A percentile compares a stretch with the other conserved stretches of the same genome.
These are phyloP conservation scores for Tryphoninae sp. DNA, from an alignment of 2,888 invertebrate species.

Conservation along the genomic window DNA sequence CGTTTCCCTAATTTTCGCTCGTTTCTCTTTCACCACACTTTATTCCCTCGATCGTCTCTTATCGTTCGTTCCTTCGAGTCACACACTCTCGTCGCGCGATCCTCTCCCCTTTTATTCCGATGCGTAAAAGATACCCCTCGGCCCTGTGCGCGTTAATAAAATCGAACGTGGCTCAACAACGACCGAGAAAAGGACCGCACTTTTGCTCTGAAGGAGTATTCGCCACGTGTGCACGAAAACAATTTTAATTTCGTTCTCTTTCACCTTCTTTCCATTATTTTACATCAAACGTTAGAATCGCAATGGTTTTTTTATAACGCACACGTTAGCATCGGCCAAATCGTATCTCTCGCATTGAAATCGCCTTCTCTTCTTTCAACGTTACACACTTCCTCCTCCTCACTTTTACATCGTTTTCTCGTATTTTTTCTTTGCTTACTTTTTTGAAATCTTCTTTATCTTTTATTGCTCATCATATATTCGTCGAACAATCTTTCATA, in stretches of 20 bases:
- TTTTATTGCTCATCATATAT: constrained; percentile 14
- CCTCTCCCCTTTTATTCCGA: not conserved
- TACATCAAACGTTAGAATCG: not conserved
- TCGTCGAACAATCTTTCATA: constrained; percentile 1
- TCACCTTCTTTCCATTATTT: not conserved
- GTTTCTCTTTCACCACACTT: not conserved
- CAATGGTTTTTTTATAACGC: not conserved
- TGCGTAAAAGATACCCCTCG: constrained; percentile 44
- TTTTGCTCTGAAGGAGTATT: constrained; percentile 78
- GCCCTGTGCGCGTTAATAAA: constrained; percentile 16
- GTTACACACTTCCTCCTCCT: not conserved
- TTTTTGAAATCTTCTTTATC: not conserved
- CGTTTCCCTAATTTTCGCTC: constrained; percentile 12
- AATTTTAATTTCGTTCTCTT: constrained; percentile 2
- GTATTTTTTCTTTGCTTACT: not conserved
- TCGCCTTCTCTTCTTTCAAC: not conserved
- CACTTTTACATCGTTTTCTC: not conserved
- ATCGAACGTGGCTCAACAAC: constrained; percentile 74
- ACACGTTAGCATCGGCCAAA: constrained; percentile 30
- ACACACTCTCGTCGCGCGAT: constrained; percentile 19
- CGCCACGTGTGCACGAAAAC: constrained; percentile 63
- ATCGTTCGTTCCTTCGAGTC: constrained; percentile 36
- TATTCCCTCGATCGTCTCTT: not conserved
- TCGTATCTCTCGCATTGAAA: constrained; percentile 43
- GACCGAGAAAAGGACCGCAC: constrained; percentile 80